Evolutionary conservation across 2,888 invertebrate genomes (phyloP), one percentile per base, ranked within the genome.

Genomic region (Sphaerophoria taeniata): DNA sequence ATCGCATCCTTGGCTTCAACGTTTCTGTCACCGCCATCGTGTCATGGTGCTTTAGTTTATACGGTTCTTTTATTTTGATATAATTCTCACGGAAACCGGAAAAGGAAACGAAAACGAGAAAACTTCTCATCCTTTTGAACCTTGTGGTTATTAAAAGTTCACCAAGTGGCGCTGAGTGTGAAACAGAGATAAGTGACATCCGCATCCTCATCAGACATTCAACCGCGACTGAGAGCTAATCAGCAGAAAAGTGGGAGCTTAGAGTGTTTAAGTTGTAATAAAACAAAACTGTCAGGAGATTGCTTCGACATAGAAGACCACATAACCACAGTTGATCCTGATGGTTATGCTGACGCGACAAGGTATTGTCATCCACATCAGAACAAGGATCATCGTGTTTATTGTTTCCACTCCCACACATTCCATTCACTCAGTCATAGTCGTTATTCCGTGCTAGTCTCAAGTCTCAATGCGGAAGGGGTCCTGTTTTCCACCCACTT

Each of bases 271-370:
- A 56, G 80, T 24, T 24, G 24, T 24, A 24, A 79, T 84, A 72
- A 60, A 16, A 63, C 47, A n/a, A 11, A 63, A 39, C 61, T 47
- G 65, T 60, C 55, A 60, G 36, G 69, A 56, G 51, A 24, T 24
- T 12, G 43, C 33, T 43, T 67, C 47, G 47, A 49, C 58, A 45
- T 14, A 16, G 53, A n/a, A 63, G 39, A 58, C 55, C 65, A 70
- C 55, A 70, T 34, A 71, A n/a, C n/a, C n/a, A n/a, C n/a, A 24
- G 24, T 24, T 24, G 24, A 24, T 24, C 24, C 24, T 24, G 24
- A 24, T 24, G 24, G 24, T 24, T 24, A 43, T 39, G 76, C 76
- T 60, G 81, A 60, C 83, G 49, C 67, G 79, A 67, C 83, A 84
- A 84, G 80, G 84, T 80, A 71, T 67, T 63, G 55, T 34, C 65